A percentile compares a stretch with the other conserved stretches of the same genome.
Conservation (phyloP, 2,113 vertebrate species). For the Emydura subglobosa region DNA sequence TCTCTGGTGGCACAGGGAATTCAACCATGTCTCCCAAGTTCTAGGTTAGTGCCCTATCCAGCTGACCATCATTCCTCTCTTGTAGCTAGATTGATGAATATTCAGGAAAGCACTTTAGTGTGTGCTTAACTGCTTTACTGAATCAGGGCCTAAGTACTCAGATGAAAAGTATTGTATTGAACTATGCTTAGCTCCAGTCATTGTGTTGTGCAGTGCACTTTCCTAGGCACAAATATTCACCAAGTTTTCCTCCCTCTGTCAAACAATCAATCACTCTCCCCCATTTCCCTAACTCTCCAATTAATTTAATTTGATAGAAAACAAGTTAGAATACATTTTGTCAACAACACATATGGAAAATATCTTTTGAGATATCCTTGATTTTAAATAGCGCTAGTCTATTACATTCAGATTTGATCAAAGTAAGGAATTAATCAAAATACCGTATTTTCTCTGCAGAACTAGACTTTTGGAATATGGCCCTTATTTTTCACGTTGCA, state of each 20-base stretch:
- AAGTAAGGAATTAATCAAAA: not conserved
- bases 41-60: not conserved
- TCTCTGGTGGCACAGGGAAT: not conserved
- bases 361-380: not conserved
- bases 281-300: not conserved
- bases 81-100: not conserved
- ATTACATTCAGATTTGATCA: constrained; percentile 1
- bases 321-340: not conserved
- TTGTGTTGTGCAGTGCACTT: not conserved
- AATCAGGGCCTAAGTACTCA: not conserved
- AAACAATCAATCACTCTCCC: not conserved
- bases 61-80: not conserved
- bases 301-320: constrained; percentile 36
- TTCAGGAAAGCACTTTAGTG: not conserved
- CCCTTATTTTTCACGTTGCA: not conserved
- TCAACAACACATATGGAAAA: constrained; percentile 4
- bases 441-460: not conserved
- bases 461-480: not conserved
- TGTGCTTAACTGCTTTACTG: not conserved
- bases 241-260: not conserved
- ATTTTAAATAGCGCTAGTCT: not conserved
- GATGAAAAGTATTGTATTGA: constrained; percentile 18
- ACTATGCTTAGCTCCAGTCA: constrained; percentile 9
- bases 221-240: not conserved
- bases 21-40: not conserved